Conservation (phyloP, 2,888 invertebrate species). For the Polyploca ridens region DNA sequence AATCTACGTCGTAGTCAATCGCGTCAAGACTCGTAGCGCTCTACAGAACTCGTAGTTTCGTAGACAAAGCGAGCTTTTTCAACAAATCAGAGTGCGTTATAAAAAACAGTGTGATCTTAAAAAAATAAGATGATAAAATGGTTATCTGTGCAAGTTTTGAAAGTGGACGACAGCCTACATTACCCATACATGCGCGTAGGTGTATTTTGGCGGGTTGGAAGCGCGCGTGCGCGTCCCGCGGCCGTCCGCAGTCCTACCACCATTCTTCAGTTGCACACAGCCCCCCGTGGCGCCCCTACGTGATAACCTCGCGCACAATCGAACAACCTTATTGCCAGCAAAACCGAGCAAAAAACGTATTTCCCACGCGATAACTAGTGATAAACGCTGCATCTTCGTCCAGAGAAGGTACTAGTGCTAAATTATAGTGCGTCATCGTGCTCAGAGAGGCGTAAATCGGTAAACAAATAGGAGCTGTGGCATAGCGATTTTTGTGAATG, state of each 20-base stretch:
- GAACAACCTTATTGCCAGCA: conserved; percentile 63
- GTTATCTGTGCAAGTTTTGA: conserved; percentile 66
- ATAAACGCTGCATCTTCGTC: conserved; percentile 35
- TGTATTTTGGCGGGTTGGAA: conserved; percentile 80
- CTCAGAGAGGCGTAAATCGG: conserved; percentile 66
- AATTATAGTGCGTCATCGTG: conserved; percentile 40
- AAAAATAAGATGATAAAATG: conserved; percentile 19
- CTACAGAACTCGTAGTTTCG: background rate
- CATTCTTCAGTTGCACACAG: conserved; percentile 81
- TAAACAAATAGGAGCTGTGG: conserved; percentile 74
- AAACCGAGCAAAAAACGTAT: conserved; percentile 60
- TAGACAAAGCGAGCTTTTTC: background rate
- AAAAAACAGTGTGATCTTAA: background rate
- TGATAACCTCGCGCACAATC: conserved; percentile 45
- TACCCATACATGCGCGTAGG: conserved; percentile 80
- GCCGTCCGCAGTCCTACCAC: conserved; percentile 80
- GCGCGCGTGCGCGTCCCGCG: conserved; percentile 70
- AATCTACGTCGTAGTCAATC: conserved; percentile 53
- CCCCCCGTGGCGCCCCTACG: conserved; percentile 50
- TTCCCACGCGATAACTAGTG: conserved; percentile 46
- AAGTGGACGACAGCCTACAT: conserved; percentile 53
- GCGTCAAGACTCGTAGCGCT: conserved; percentile 27
- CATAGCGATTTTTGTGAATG: conserved; percentile 82
- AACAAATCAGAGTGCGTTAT: background rate
- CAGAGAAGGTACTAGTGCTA: conserved; percentile 34